Conservation (phyloP, 2,797 vertebrate species). For the Tauraco hartlaubi region DNA sequence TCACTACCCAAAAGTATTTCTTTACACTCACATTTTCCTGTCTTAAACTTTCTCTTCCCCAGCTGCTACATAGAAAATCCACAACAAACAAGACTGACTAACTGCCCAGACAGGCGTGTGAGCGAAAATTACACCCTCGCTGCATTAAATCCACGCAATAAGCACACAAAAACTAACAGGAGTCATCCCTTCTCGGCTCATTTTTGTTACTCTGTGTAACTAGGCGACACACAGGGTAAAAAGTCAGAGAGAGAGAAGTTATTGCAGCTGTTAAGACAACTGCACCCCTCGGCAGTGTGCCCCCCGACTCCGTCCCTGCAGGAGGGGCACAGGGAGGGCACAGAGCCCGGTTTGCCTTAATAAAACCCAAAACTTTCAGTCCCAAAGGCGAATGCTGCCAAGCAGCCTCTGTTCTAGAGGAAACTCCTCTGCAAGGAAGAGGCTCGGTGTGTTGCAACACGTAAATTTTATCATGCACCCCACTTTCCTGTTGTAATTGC, state of each 20-base stretch:
- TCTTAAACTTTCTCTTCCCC: background rate
- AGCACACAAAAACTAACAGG: background rate
- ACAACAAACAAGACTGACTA: background rate
- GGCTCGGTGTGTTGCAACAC: background rate
- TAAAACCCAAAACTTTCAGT: background rate
- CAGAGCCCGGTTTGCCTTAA: background rate
- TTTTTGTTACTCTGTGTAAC: background rate
- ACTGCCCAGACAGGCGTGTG: fast-evolving
- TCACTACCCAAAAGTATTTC: background rate
- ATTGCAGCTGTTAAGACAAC: background rate
- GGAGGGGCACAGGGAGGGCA: background rate
- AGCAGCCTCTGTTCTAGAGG: background rate
- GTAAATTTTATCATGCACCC: background rate
- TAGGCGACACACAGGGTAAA: background rate
- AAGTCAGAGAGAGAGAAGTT: background rate
- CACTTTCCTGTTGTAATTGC: background rate
- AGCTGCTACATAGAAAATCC: background rate
- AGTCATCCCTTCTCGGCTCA: background rate
- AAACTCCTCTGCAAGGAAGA: background rate
- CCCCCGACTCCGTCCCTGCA: background rate
- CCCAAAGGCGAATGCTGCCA: background rate
- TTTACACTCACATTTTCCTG: background rate
- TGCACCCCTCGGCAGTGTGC: background rate
- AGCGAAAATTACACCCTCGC: background rate
- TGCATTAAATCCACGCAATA: background rate